Base-by-base conservation (phyloP, 2,113 vertebrate genomes). In the Megaptera novaeangliae region DNA sequence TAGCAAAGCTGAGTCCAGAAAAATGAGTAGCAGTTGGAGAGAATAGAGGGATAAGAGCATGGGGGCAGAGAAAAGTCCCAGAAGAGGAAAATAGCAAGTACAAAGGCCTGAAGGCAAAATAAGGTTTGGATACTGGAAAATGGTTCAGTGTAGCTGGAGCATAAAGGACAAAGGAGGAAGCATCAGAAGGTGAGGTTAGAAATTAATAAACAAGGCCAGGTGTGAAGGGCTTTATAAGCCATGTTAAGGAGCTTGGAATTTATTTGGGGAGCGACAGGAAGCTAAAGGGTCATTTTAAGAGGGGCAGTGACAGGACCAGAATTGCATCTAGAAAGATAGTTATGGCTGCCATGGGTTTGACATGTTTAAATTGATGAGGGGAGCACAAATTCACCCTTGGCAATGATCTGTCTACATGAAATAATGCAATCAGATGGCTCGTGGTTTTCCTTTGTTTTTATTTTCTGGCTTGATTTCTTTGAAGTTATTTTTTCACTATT, bases 381-480 rank as follows among this genome's bases (percentile, higher is more conserved):
- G 31, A 55, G 20, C 41, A 77, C 71, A 93, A 15, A 75, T 52
- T 95, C 91, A 59, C 12, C 41, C n/a, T 91, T 49, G 64, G 52
- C n/a, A 83, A 57, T n/a, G 68, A 12, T 85, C 69, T 41, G 21
- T 81, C 25, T 12, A 34, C 20, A 13, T 63, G 64, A 83, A 90
- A 36, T 39, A 64, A 95, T 39, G 11, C 29, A 89, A 77, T 64
- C 41, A 10, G 17, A 34, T 59, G 82, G 41, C 61, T 94, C 6
- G 1, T 86, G 81, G 27, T 8, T 84, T 82, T 81, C 64, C 52
- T 83, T 68, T 89, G 36, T 66, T 88, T 88, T 77, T 82, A 82
- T 78, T 83, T 93, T 75, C 85, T 66, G 74, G 55, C n/a, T 91
- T 64, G 49, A 90, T 95, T 90, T 92, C 46, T 82, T 84, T 85